phyloP scores from a whole-genome alignment of 2,113 vertebrate genomes.

The Prunella fulvescens region DNA sequence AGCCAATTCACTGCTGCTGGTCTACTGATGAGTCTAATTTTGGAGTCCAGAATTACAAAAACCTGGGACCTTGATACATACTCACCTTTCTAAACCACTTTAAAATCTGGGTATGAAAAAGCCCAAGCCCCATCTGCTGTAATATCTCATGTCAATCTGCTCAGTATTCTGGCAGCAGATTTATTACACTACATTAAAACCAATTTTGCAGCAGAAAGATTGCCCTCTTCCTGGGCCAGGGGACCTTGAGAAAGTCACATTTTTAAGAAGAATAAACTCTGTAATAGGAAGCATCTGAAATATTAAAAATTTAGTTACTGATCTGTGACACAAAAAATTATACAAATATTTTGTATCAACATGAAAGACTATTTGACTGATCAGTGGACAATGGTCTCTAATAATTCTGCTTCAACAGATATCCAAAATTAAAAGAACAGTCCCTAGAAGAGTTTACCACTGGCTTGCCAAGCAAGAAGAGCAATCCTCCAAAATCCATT shows the following conservation, averaged over 20 bases:
- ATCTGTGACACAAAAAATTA: not conserved
- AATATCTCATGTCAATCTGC: constrained; percentile 4
- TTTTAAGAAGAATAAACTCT: constrained; percentile 17
- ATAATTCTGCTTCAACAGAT: not conserved
- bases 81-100: not conserved
- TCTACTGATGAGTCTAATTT: constrained; percentile 8
- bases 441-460: not conserved
- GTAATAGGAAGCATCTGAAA: not conserved
- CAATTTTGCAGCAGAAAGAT: not conserved
- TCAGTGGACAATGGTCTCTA: not conserved
- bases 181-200: constrained; percentile 4
- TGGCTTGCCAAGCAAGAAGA: not conserved
- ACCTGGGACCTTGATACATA: not conserved
- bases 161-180: not conserved
- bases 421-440: not conserved
- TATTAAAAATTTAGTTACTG: not conserved
- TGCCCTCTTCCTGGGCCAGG: not conserved
- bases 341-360: not conserved
- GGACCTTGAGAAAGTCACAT: not conserved
- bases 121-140: not conserved
- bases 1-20: not conserved
- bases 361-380: not conserved
- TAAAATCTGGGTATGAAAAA: not conserved
- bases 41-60: not conserved
- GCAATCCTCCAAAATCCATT: not conserved